These are phyloP conservation scores for Lepidonotus clava DNA, from an alignment of 2,888 invertebrate species.

Conservation along the genomic window DNA sequence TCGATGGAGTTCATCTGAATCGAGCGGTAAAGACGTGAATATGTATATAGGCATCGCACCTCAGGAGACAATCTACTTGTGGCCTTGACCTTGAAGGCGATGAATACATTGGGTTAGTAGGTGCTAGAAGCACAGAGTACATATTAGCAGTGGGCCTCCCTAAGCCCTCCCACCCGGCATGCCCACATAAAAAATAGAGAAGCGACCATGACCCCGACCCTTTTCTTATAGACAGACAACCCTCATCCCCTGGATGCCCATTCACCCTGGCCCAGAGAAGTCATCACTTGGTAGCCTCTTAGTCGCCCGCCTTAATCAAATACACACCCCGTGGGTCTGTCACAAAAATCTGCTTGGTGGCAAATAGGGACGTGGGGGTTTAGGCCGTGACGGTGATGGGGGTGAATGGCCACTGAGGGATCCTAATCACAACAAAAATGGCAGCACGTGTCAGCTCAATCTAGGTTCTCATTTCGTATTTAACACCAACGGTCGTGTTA, in stretches of 20 bases:
- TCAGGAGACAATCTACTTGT: neutral
- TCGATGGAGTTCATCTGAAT: neutral
- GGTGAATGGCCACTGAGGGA: neutral
- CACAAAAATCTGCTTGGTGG: constrained; percentile 27
- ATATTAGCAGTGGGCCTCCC: constrained; percentile 39
- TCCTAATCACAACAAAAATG: constrained; percentile 23
- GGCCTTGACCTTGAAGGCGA: constrained; percentile 17
- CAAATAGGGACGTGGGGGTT: constrained; percentile 3
- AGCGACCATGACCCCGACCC: constrained; percentile 15
- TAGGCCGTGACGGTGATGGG: neutral
- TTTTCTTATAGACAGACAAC: neutral
- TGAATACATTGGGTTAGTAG: constrained; percentile 28
- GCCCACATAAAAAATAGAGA: constrained; percentile 36
- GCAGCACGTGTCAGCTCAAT: constrained; percentile 10
- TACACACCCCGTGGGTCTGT: constrained; percentile 26
- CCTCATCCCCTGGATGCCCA: neutral
- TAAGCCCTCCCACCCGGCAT: constrained; percentile 23
- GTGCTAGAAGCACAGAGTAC: neutral
- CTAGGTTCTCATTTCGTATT: neutral
- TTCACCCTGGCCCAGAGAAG: neutral
- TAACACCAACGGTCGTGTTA: neutral
- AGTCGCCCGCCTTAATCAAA: constrained; percentile 47
- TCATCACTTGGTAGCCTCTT: constrained; percentile 4
- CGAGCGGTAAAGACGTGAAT: neutral
- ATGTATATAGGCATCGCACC: neutral